Evolutionary conservation across 2,797 vertebrate genomes (phyloP).

Genomic region (Pteropus rufus): DNA sequence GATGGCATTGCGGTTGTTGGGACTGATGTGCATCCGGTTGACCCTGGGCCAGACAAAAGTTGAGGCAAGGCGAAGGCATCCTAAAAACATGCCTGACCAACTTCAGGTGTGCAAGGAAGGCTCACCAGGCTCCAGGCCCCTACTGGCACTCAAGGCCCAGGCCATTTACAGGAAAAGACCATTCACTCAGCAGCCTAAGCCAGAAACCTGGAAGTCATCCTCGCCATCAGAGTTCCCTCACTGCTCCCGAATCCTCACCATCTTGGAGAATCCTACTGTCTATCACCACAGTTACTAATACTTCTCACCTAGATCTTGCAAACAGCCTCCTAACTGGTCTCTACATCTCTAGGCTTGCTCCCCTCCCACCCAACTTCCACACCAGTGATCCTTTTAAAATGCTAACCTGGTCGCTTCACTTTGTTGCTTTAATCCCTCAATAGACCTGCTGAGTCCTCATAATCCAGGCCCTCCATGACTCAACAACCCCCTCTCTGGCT

Average conservation of each 20-base stretch:
- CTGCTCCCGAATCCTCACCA: neutral
- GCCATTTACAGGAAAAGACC: neutral
- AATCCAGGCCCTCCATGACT: neutral
- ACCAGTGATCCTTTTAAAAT: neutral
- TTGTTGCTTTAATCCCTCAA: neutral
- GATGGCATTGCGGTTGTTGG: slow-evolving; percentile 94
- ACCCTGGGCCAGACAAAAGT: slow-evolving; percentile 84
- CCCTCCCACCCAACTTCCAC: neutral
- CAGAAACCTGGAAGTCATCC: neutral
- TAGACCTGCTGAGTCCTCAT: neutral
- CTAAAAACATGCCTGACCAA: neutral
- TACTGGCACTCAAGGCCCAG: neutral
- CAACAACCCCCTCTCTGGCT: neutral
- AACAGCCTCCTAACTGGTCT: neutral
- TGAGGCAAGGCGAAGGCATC: neutral
- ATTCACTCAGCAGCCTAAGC: neutral
- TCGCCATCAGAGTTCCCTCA: neutral
- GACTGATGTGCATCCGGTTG: slow-evolving; percentile 93
- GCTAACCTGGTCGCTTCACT: neutral
- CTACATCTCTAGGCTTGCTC: neutral
- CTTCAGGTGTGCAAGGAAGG: neutral
- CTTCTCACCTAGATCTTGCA: neutral
- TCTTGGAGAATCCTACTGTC: slow-evolving; percentile 7
- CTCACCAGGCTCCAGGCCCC: neutral
- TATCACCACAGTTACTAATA: slow-evolving; percentile 4